Percentiles rank a stretch among this genome's conserved stretches.
These are phyloP conservation scores for Metaphire vulgaris DNA, from an alignment of 1,140 invertebrate genomes.

Conservation along the genomic window DNA sequence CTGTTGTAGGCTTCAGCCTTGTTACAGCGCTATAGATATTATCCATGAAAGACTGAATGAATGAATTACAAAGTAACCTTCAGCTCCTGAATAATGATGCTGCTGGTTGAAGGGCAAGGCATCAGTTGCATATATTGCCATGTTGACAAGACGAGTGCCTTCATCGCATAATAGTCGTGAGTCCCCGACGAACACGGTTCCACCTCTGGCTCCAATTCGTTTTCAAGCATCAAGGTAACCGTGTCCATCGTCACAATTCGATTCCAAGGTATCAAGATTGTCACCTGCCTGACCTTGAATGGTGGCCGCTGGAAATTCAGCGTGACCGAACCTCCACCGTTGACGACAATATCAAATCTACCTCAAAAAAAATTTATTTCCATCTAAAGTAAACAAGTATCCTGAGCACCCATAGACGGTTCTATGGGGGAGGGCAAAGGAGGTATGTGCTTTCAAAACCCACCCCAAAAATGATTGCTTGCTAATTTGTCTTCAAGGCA, in stretches of 20 bases:
- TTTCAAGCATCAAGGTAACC: constrained; percentile 68
- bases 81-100: too few species aligned
- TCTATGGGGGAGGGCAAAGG: too few species aligned
- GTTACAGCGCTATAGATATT: too few species aligned
- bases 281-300: constrained; percentile 79
- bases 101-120: constrained; percentile 72
- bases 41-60: too few species aligned
- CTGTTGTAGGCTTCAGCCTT: too few species aligned
- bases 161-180: constrained; percentile 91
- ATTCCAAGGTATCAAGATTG: constrained; percentile 93
- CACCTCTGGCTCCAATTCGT: constrained; percentile 37
- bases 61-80: too few species aligned
- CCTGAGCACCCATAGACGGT: too few species aligned
- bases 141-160: constrained; percentile 85
- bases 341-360: constrained; percentile 94
- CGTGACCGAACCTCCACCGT: constrained; percentile 90
- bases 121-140: constrained; percentile 91
- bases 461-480: too few species aligned
- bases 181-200: constrained; percentile 52
- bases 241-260: constrained; percentile 62
- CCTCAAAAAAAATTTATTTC: too few species aligned
- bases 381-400: too few species aligned
- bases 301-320: constrained; percentile 87
- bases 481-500: too few species aligned
- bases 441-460: too few species aligned